Base-by-base conservation (phyloP, 2,888 invertebrate species). In the Limenitis camilla region DNA sequence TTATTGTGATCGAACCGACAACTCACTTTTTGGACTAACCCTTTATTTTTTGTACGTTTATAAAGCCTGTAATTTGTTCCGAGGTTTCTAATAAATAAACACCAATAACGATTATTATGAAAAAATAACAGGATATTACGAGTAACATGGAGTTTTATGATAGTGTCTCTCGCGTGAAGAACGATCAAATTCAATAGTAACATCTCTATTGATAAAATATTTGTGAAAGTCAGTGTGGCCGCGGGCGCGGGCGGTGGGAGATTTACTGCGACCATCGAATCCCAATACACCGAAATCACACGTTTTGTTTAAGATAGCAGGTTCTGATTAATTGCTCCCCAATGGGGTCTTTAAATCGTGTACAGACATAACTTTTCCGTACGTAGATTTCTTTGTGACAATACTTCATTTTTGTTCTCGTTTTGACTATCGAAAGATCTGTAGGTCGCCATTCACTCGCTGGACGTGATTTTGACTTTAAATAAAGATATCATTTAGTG, bases 51-150 rank as follows among this genome's bases (percentile, higher is more conserved):
- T 85, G 50, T 69, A 67, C 69, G 67, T 74, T 81, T 81, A 82
- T 80, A 84, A 78, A 84, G 81, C 85, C 85, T 85, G 77, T 87
- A 87, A 87, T 87, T 87, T 87, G 82, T 72, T 74, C 68, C 78
- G 73, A 76, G 74, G 75, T 74, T 82, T 78, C 82, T 84, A 85
- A 87, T 87, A 87, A 87, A 87, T 87, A 87, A 87, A 86, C 85
- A 85, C 78, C 85, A 86, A 86, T 87, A 86, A 86, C 81, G 81
- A 86, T 86, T 85, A 86, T 87, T 87, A 86, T 73, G 78, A 81
- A 80, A 80, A 85, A 85, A 85, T 85, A 84, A 86, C 81, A 85
- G 85, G 84, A 85, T 85, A 86, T 86, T 85, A 86, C 75, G 69
- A 64, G 72, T 67, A 72, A 67, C 65, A 63, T 65, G 71, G 75